Base-by-base conservation (phyloP, 2,113 vertebrate genomes). In the Seriola dumerili region DNA sequence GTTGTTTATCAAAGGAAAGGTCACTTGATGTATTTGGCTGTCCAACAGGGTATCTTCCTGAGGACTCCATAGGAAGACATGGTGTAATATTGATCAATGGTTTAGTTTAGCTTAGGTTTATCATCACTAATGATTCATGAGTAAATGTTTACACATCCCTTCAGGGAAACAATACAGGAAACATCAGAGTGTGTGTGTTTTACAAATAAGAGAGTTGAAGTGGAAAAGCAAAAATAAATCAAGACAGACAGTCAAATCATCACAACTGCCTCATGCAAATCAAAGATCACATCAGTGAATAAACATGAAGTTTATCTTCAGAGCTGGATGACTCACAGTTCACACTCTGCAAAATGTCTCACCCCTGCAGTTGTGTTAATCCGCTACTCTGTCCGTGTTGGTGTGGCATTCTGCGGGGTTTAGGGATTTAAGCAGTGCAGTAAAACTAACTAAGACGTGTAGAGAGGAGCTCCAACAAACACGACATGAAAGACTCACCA, bases 1-100 rank as follows among this genome's bases (percentile, higher is more conserved):
- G 84, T 85, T 89, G 81, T 91, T 92, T 92, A 89, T 93, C 91
- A 94, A 93, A 94, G 85, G 87, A 93, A 94, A 93, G 92, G 92
- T 93, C 92, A 92, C 86, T 87, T 83, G 88, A 92, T 92, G 92
- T 94, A 80, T 87, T 73, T 83, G 55, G 84, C 80, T 91, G 89
- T 94, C 85, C 91, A 85, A 92, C 91, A 90, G 91, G 83, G 81
- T 80, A 19, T 74, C 89, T 91, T 90, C 90, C 91, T 92, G 88
- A 86, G 87, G 91, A 75, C 87, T 71, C 85, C 85, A 74, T 81
- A 83, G 85, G 86, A 79, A 80, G 75, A 93, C 89, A 92, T 38
- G 88, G 82, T 91, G 89, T 92, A 89, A 82, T 91, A 93, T 93
- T 88, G 91, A 93, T 93, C 84, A 72, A 83, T 88, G 85, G 32